phyloP scores from a whole-genome alignment of 23 tunicate species.

The Pegea sp. region DNA sequence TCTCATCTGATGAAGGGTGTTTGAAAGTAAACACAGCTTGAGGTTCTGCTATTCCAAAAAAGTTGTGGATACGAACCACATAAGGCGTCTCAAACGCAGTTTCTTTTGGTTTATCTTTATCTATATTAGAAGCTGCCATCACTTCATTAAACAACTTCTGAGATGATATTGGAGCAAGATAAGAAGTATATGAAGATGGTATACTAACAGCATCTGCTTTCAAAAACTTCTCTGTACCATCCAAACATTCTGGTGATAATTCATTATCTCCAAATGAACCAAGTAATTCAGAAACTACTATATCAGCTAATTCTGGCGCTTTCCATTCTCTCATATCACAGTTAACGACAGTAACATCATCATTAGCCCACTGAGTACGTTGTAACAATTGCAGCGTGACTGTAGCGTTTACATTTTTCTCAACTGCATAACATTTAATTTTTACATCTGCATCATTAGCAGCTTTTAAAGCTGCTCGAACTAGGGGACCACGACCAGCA shows the following conservation, averaged over 20 bases:
- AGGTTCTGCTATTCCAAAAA: constrained; percentile 42
- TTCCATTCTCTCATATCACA: constrained; percentile 88
- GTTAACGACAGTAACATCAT: constrained; percentile 64
- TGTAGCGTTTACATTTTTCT: constrained; percentile 78
- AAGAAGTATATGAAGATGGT: constrained; percentile 77
- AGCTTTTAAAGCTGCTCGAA: constrained; percentile 50
- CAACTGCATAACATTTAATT: constrained; percentile 85
- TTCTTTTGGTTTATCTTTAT: constrained; percentile 42
- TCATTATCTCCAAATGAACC: constrained; percentile 99
- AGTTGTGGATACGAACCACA: constrained; percentile 90
- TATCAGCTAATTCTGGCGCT: constrained; percentile 76
- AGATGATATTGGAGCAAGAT: constrained; percentile 80
- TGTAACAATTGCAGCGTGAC: constrained; percentile 33
- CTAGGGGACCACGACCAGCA: constrained; percentile 95
- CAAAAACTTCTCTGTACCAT: constrained; percentile 69
- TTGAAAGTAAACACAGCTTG: constrained; percentile 57
- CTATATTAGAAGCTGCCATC: constrained; percentile 8
- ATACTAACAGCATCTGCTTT: constrained; percentile 78
- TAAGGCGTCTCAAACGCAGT: constrained; percentile 85
- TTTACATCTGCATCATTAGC: constrained; percentile 20
- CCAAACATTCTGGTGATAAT: constrained; percentile 93
- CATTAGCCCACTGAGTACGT: constrained; percentile 58
- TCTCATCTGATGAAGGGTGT: constrained; percentile 28
- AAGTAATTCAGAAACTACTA: constrained; percentile 87
- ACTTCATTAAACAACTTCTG: constrained; percentile 87